These are phyloP conservation scores for Ascidia mentula DNA, from an alignment of 23 tunicate genomes.

Conservation along the genomic window DNA sequence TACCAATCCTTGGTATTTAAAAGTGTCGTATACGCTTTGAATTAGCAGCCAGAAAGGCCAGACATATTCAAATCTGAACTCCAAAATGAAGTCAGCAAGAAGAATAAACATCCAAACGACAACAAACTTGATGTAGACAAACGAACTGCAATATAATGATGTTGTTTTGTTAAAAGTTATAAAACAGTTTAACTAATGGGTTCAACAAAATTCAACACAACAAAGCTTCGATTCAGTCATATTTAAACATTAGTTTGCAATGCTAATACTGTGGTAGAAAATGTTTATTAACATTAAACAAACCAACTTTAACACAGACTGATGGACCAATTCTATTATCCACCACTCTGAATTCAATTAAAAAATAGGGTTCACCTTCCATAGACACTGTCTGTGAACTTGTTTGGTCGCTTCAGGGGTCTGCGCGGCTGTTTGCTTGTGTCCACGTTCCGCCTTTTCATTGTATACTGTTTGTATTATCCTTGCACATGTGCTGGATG, in stretches of 20 bases:
- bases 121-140: conserved; percentile 56
- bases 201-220: background rate
- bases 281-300: no score
- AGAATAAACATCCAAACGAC: conserved; percentile 57
- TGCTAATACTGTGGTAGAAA: background rate
- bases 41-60: conserved; percentile 87
- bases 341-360: no score
- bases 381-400: conserved; percentile 68
- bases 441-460: conserved; percentile 80
- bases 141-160: conserved; percentile 41
- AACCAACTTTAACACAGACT: no score
- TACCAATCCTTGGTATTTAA: conserved; percentile 86
- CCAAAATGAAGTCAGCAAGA: conserved; percentile 75
- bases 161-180: background rate
- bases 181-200: background rate
- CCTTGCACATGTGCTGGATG: background rate
- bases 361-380: conserved; percentile 50
- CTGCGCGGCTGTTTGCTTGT: conserved; percentile 70
- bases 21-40: conserved; percentile 81
- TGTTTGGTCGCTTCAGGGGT: conserved; percentile 46
- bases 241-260: no score
- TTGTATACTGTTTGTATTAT: conserved; percentile 4
- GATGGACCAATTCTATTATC: no score
- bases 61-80: conserved; percentile 82
- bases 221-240: no score